phyloP scores from a whole-genome alignment of 2,888 invertebrate species.

The Pelosia muscerda region DNA sequence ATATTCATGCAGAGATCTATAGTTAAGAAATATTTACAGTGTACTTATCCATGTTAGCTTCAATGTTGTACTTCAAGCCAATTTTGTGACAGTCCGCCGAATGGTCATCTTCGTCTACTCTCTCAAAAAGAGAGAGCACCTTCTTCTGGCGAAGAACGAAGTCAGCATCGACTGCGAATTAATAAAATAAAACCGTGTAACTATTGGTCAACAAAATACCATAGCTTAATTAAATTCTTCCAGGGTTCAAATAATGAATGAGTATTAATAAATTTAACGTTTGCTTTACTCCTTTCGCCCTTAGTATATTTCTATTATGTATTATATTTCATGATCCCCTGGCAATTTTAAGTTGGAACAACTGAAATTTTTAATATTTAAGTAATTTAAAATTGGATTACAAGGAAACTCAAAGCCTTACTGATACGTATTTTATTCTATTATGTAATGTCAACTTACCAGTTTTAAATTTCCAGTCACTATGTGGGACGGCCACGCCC shows the following conservation, averaged over 20 bases:
- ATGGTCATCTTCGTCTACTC: slow-evolving; percentile 69
- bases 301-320: no score
- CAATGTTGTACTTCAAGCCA: slow-evolving; percentile 70
- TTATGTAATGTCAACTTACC: slow-evolving; percentile 51
- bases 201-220: not conserved
- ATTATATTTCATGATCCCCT: no score
- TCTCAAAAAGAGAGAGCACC: slow-evolving; percentile 78
- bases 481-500: slow-evolving; percentile 61
- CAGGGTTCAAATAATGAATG: not conserved
- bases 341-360: not conserved
- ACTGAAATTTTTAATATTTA: no score
- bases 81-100: slow-evolving; percentile 72
- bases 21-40: slow-evolving; percentile 61
- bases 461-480: slow-evolving; percentile 55
- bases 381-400: no score
- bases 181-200: not conserved
- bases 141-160: slow-evolving; percentile 73
- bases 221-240: not conserved
- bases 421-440: not conserved
- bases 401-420: not conserved
- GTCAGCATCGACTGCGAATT: slow-evolving; percentile 55
- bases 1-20: not conserved
- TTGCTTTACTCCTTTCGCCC: no score
- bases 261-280: no score
- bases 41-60: slow-evolving; percentile 73